These are phyloP conservation scores for Cerastis rubricosa DNA, from an alignment of 2,888 invertebrate genomes.

Conservation along the genomic window DNA sequence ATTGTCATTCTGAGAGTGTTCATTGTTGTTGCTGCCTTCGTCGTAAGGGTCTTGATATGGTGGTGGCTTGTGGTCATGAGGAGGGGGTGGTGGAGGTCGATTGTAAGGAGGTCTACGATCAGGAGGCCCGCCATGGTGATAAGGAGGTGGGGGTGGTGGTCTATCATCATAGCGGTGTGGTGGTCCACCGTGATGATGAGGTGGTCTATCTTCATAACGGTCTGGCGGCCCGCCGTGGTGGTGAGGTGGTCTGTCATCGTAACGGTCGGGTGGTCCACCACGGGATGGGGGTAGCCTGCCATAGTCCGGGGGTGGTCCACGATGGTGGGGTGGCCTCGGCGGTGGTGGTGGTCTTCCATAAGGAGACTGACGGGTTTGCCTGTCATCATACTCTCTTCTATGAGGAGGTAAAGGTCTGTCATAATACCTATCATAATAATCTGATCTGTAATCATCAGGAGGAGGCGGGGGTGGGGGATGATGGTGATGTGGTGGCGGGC, in stretches of 20 bases:
- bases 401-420: conserved; percentile 28
- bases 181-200: conserved; percentile 11
- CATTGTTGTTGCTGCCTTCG: conserved; percentile 13
- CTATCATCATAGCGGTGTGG: neutral
- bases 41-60: conserved; percentile 11
- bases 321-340: conserved; percentile 26
- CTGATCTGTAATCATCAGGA: conserved; percentile 40
- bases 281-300: conserved; percentile 31
- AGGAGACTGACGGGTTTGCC: conserved; percentile 52
- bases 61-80: conserved; percentile 19
- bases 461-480: conserved; percentile 51
- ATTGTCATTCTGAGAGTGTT: conserved; percentile 16
- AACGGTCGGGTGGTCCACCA: conserved; percentile 22
- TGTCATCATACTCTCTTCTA: conserved; percentile 41
- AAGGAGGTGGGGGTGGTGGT: conserved; percentile 39
- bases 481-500: conserved; percentile 41
- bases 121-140: conserved; percentile 19
- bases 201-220: conserved; percentile 24
- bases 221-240: conserved; percentile 31
- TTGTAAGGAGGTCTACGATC: conserved; percentile 26
- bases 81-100: conserved; percentile 25
- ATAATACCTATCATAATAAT: conserved; percentile 33
- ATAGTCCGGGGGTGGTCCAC: conserved; percentile 24
- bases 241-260: conserved; percentile 31
- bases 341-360: conserved; percentile 16